Evolutionary conservation across 2,113 vertebrate genomes (phyloP), one percentile per base, ranked within the genome.

Genomic region (Spheniscus mendiculus): DNA sequence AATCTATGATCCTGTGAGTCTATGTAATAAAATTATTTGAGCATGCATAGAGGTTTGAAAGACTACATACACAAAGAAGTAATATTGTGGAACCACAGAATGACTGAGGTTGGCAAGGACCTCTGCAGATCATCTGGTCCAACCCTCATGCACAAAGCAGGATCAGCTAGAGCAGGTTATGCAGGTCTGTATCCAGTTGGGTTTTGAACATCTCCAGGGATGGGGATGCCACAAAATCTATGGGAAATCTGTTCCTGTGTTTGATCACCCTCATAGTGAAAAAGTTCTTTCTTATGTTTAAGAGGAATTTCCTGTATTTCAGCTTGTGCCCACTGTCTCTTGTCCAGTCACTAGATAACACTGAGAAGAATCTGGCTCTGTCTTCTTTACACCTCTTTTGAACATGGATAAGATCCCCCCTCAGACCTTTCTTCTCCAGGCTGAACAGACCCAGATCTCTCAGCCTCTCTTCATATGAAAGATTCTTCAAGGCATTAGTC

Each of bases 91-190:
- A 85, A 67, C 18, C 21, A 55, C 52, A 71, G 19, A 63, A 69
- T 36, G 13, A 26, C 18, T 38, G 34, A 83, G 14, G 2, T 25
- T 65, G 61, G 8, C 36, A 67, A 62, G 17, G 13, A 63, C 8
- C 10, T 49, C 27, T 58, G 38, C 15, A 80, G 47, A 53, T 63
- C 5, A 7, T n/a, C 42, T 63, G 2, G 5, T 84, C 19, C 29
- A 47, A 30, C 3, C 9, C 14, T 26, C 0, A 1, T 38, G 6
- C 20, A 40, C 20, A 55, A 78, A 86, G 20, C 12, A 34, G 3
- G 11, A 7, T 27, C 59, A 58, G 5, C 7, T 63, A 73, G 5
- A 18, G 9, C 29, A 69, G 17, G 30, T 85, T 63, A 30, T 21
- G 4, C 6, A 80, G 15, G 13, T 19, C 40, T 66, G 15, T 12